Conservation (phyloP, 1,140 invertebrate species). For the Bursaphelenchus mucronatus region DNA sequence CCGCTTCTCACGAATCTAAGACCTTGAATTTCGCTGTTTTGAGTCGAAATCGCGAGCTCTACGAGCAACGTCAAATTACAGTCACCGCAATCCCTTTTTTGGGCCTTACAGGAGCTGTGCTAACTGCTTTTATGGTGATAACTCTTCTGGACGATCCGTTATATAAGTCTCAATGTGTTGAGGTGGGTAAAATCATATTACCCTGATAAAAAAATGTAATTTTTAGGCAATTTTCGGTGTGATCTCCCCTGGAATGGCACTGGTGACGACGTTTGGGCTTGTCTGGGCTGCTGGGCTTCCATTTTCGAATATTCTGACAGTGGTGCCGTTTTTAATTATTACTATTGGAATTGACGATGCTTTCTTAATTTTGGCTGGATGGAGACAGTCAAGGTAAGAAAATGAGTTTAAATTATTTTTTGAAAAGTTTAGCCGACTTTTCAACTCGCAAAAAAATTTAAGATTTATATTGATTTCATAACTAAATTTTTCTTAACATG, state of each 20-base stretch:
- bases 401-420: neutral
- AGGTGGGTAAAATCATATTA: slow-evolving; percentile 28
- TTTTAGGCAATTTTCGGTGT: slow-evolving; percentile 49
- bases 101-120: slow-evolving; percentile 43
- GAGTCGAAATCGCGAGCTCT: slow-evolving; percentile 50
- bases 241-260: slow-evolving; percentile 53
- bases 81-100: slow-evolving; percentile 48
- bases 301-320: slow-evolving; percentile 56
- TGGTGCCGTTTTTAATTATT: slow-evolving; percentile 53
- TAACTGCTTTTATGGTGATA: slow-evolving; percentile 50
- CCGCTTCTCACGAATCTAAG: slow-evolving; percentile 34
- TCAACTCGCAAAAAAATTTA: slow-evolving; percentile 20
- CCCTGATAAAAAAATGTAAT: neutral
- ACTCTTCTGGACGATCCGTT: slow-evolving; percentile 50
- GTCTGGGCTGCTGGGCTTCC: slow-evolving; percentile 49
- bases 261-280: slow-evolving; percentile 49
- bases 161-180: slow-evolving; percentile 53
- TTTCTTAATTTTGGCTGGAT: slow-evolving; percentile 54
- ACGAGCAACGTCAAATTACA: slow-evolving; percentile 52
- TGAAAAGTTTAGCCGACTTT: slow-evolving; percentile 7
- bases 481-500: no score
- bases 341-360: slow-evolving; percentile 58
- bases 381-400: slow-evolving; percentile 55
- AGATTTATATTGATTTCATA: no score
- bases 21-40: slow-evolving; percentile 47